Conservation (phyloP, 1,140 invertebrate species). For the Bilobella aurantiaca region DNA sequence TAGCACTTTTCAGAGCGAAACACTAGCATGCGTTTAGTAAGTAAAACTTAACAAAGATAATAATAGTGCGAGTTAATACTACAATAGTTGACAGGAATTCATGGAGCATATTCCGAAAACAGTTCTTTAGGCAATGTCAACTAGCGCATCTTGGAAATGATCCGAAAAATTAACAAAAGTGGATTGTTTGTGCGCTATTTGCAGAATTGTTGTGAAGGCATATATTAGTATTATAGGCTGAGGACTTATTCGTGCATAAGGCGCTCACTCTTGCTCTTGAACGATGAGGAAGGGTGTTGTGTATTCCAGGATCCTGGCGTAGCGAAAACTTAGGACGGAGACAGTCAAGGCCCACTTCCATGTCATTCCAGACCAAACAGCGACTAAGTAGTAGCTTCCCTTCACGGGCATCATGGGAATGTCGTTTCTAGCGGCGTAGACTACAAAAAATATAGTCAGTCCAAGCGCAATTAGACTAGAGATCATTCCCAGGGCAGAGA, state of each 20-base stretch:
- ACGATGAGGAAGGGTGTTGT: slow-evolving; percentile 32
- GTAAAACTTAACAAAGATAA: no score
- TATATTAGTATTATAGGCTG: no score
- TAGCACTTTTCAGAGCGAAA: no score
- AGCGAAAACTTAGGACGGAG: slow-evolving; percentile 24
- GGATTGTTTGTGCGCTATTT: background rate
- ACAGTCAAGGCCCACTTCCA: slow-evolving; percentile 28
- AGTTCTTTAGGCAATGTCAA: no score
- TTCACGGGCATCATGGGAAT: slow-evolving; percentile 31
- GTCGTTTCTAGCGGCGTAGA: slow-evolving; percentile 27
- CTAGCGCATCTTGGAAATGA: no score
- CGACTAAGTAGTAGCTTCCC: slow-evolving; percentile 28
- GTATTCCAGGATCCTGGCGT: slow-evolving; percentile 27
- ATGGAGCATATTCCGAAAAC: no score
- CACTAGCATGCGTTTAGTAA: no score
- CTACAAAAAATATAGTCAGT: slow-evolving; percentile 31
- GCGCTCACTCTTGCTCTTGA: slow-evolving; percentile 13
- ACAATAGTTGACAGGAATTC: no score
- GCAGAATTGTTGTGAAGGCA: background rate
- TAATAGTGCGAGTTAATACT: no score
- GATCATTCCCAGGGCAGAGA: slow-evolving; percentile 26
- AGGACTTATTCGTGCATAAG: background rate
- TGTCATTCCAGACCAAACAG: slow-evolving; percentile 32
- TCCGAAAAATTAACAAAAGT: no score
- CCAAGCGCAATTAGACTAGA: slow-evolving; percentile 25